Base-by-base conservation (phyloP, 1,140 invertebrate genomes). In the Heliconius congener region DNA sequence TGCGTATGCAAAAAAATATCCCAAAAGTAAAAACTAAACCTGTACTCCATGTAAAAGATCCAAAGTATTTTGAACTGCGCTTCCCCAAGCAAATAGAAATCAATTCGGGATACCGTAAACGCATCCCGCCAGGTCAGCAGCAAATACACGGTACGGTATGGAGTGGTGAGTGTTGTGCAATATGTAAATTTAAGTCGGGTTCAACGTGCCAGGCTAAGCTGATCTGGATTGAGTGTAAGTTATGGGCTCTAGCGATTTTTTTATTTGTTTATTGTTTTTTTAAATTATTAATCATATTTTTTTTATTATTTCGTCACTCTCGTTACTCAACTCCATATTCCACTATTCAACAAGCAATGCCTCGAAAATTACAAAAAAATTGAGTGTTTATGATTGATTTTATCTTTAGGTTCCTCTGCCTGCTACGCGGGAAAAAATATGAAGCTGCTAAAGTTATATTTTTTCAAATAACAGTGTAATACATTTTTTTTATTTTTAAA, bases 101-200 rank as follows among this genome's bases (percentile, higher is more conserved):
- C 60, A 30, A 3, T 66, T 30, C 60, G 60, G 5, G 60, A 66
- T 23, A 30, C 23, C 60, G 60, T 72, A 72, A 72, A 72, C 71
- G 34, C 37, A 72, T 72, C 71, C 19, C 34, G 71, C 30, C 37
- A 39, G 71, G 19, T 37, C 71, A 66, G 60, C 23, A 27, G 37
- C 71, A 72, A 71, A 71, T 72, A 42, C 70, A 37, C 34, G 70
- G 27, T 57, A 57, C 18, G 1, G 50, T 19, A 52, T 42, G 71
- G 71, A 72, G 71, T n/a, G 71, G 34, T 72, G 71, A 72, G 19
- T 72, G 71, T 72, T 73, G 71, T 81, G 79, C 79, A 81, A 75
- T 83, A 81, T 83, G 79, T 83, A 81, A 83, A 83, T 83, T 81
- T 79, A 72, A 81, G 79, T 71, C 77, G 77, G 72, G 77, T 75